A percentile compares a stretch with the other conserved stretches of the same genome.
phyloP scores from a whole-genome alignment of 2,888 invertebrate species.

The Abscondita cerata region DNA sequence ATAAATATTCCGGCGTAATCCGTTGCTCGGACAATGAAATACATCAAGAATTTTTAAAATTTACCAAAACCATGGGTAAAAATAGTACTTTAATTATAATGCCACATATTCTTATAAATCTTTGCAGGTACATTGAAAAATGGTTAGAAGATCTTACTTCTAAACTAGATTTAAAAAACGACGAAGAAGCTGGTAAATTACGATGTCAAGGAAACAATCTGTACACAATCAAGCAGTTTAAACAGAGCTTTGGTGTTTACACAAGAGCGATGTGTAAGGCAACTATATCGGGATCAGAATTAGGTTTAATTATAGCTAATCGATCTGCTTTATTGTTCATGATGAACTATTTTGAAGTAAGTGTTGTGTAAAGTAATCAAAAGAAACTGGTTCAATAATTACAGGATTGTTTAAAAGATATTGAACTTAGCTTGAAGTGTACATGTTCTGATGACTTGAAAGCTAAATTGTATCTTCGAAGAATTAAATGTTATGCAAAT shows the following conservation, averaged over 20 bases:
- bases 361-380: constrained; percentile 13
- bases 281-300: constrained; percentile 62
- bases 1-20: too few relatives aligned
- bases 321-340: constrained; percentile 72
- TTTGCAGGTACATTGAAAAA: constrained; percentile 4
- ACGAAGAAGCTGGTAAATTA: constrained; percentile 11
- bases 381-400: too few relatives aligned
- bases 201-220: constrained; percentile 66
- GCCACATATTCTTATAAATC: not conserved
- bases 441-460: constrained; percentile 68
- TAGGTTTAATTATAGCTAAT: constrained; percentile 70
- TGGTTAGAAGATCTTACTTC: constrained; percentile 2
- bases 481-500: constrained; percentile 69
- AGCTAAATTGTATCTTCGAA: constrained; percentile 71
- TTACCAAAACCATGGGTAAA: not conserved
- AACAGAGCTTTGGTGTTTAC: constrained; percentile 65
- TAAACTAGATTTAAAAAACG: constrained; percentile 12
- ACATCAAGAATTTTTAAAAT: not conserved
- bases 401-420: constrained; percentile 70
- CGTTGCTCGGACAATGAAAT: too few relatives aligned
- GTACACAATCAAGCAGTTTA: constrained; percentile 62
- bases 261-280: constrained; percentile 70
- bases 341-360: constrained; percentile 66
- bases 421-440: constrained; percentile 65
- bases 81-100: not conserved